Percentiles rank a stretch among this genome's conserved stretches.
Conservation (phyloP, 1,140 invertebrate genomes). For the Drosophila parvula region DNA sequence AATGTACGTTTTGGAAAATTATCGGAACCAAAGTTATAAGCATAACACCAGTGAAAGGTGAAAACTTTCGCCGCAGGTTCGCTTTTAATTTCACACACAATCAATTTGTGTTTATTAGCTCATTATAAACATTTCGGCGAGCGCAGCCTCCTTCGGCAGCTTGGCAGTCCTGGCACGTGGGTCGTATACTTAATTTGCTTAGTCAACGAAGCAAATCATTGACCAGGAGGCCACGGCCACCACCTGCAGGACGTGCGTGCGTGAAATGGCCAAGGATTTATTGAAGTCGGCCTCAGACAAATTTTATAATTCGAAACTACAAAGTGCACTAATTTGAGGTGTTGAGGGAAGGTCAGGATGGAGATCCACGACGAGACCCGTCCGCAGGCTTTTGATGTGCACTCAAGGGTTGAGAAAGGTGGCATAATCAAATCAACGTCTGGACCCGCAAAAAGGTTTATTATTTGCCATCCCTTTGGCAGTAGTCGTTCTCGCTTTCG, state of each 20-base stretch:
- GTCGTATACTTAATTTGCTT: slow-evolving; percentile 78
- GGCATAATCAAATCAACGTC: slow-evolving; percentile 74
- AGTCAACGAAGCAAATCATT: slow-evolving; percentile 80
- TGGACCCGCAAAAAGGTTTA: slow-evolving; percentile 22
- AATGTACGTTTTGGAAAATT: background rate
- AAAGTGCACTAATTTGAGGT: slow-evolving; percentile 80
- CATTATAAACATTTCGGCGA: slow-evolving; percentile 66
- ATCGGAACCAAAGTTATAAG: slow-evolving; percentile 6
- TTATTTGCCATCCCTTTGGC: slow-evolving; percentile 40
- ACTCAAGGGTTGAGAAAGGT: slow-evolving; percentile 67
- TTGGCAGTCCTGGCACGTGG: slow-evolving; percentile 57
- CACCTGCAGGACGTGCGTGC: slow-evolving; percentile 56
- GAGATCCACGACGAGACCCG: background rate
- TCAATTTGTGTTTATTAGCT: slow-evolving; percentile 71
- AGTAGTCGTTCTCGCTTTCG: slow-evolving; percentile 3
- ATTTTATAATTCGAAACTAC: slow-evolving; percentile 69
- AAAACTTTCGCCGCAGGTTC: slow-evolving; percentile 31
- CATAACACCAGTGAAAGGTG: slow-evolving; percentile 13
- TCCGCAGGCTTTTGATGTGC: slow-evolving; percentile 72
- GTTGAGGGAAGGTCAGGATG: slow-evolving; percentile 38
- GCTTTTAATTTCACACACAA: slow-evolving; percentile 67
- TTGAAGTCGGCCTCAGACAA: slow-evolving; percentile 34
- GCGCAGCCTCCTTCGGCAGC: background rate
- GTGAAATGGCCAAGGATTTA: slow-evolving; percentile 58
- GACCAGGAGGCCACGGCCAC: slow-evolving; percentile 29